Conservation (phyloP, 2,113 vertebrate genomes). For the Procavia capensis region DNA sequence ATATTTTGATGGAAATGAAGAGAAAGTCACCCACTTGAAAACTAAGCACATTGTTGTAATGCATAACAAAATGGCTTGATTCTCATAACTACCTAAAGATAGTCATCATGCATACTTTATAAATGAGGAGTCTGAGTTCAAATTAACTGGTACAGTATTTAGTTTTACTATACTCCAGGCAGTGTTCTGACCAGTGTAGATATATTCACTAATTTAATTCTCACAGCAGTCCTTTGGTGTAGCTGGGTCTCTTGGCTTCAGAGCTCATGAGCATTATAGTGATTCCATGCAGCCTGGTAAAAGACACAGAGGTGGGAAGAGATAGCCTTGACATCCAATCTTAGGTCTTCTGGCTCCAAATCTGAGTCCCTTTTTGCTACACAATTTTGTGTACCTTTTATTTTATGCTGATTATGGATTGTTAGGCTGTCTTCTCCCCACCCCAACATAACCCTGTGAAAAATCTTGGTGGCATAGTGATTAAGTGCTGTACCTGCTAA, state of each 20-base stretch:
- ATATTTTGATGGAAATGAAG: slow-evolving; percentile 4
- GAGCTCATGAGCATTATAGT: neutral
- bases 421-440: neutral
- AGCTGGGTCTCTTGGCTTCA: neutral
- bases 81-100: neutral
- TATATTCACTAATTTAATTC: neutral
- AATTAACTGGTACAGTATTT: neutral
- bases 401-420: neutral
- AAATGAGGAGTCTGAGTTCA: neutral
- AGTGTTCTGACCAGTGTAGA: neutral
- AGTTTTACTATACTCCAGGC: neutral
- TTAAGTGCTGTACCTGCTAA: too few species aligned
- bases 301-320: neutral
- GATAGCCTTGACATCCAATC: neutral
- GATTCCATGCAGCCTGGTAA: neutral
- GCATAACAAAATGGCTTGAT: neutral
- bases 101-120: neutral
- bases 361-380: neutral
- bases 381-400: neutral
- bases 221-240: neutral
- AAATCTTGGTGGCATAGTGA: too few species aligned
- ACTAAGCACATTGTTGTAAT: neutral
- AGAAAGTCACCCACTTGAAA: neutral
- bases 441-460: neutral
- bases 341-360: neutral